Evolutionary conservation across 2,888 invertebrate genomes (phyloP).

Genomic region (Ochropleura plecta): DNA sequence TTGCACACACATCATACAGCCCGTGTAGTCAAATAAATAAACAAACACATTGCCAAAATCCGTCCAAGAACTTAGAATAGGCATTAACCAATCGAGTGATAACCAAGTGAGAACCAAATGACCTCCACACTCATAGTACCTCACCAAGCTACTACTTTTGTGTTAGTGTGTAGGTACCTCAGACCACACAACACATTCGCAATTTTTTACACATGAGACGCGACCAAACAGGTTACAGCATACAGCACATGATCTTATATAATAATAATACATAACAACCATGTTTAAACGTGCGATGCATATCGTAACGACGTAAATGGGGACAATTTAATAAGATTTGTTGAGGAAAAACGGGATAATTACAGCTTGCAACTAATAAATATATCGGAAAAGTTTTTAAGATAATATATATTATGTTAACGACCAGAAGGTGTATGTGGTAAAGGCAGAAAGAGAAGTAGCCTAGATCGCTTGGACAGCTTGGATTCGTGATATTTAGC

Average conservation of each 20-base stretch:
- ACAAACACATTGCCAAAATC: neutral
- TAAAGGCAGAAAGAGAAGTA: neutral
- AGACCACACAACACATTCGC: conserved; percentile 50
- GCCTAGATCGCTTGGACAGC: too few relatives aligned
- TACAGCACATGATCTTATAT: conserved; percentile 42
- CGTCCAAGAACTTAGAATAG: neutral
- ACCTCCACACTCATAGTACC: conserved; percentile 28
- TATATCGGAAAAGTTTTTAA: conserved; percentile 4
- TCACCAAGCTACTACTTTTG: conserved; percentile 4
- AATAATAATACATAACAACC: conserved; percentile 43
- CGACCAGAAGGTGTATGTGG: neutral
- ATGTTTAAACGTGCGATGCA: conserved; percentile 32
- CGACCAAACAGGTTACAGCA: conserved; percentile 53
- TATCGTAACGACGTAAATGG: conserved; percentile 40
- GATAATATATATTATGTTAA: neutral
- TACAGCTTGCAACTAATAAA: neutral
- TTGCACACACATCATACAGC: neutral
- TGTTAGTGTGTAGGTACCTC: conserved; percentile 37
- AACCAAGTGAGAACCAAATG: conserved; percentile 53
- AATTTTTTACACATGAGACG: conserved; percentile 53
- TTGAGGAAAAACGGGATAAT: conserved; percentile 32
- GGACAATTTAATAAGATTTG: conserved; percentile 13
- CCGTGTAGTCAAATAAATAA: neutral
- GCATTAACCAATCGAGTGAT: conserved; percentile 46
- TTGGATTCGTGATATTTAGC: neutral